Base-by-base conservation (phyloP, 2,888 invertebrate species). In the Cabera pusaria region DNA sequence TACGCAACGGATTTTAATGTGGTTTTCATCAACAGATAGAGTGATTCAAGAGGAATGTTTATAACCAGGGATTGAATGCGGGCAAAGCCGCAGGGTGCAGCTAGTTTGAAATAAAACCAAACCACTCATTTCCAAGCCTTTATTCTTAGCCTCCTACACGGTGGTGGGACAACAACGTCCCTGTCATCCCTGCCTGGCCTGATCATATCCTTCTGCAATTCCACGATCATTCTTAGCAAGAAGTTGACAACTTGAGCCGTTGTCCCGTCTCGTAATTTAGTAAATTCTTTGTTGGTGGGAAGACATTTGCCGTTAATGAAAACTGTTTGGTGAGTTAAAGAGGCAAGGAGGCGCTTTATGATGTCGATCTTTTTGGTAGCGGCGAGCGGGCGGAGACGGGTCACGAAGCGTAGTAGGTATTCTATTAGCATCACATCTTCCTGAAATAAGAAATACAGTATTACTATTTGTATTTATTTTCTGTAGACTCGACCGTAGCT, bases 401-500 rank as follows among this genome's bases (percentile, higher is more conserved):
- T 91, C 14, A 94, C 73, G 64, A 95, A 94, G 45, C 93, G 90
- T 5, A 94, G 73, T 3, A 95, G 64, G 68, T 95, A 95, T 67
- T 95, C 95, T n/a, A 94, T 63, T 0, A 94, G 88, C 62, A 92
- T 93, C 40, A 91, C 89, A 47, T 91, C 91, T 57, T 91, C 93
- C 93, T 93, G 77, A 25, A 84, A 27, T 6, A 14, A 3, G 4
- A 14, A 14, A 3, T 14, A 14, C 14, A 14, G 2, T 14, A 3
- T 14, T 4, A n/a, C n/a, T n/a, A n/a, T n/a, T n/a, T n/a, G n/a
- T n/a, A n/a, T n/a, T n/a, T n/a, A n/a, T n/a, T n/a, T n/a, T n/a
- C n/a, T n/a, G n/a, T n/a, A n/a, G n/a, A n/a, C n/a, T n/a, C n/a
- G n/a, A n/a, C n/a, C n/a, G n/a, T n/a, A n/a, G n/a, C n/a, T n/a